Conservation (phyloP, 2,113 vertebrate species). For the Lepidothrix coronata region DNA sequence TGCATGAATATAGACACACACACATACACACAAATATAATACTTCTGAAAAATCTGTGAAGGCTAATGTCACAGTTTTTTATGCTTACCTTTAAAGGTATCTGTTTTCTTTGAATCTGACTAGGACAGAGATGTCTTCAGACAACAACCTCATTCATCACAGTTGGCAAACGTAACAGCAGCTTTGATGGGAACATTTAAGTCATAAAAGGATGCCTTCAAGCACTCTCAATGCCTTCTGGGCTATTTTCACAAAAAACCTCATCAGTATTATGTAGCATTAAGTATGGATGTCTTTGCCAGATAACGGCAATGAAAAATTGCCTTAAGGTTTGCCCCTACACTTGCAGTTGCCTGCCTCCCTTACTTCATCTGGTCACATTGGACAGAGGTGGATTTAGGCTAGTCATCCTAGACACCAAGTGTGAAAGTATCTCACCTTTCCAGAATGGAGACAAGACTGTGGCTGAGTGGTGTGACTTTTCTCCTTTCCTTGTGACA, state of each 20-base stretch:
- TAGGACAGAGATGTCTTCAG: not conserved
- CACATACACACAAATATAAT: not conserved
- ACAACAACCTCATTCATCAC: conserved; percentile 16
- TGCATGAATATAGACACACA: too few relatives aligned
- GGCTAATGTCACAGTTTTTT: not conserved
- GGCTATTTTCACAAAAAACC: not conserved
- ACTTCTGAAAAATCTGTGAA: not conserved
- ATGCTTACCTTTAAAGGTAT: not conserved
- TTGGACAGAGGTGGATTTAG: not conserved
- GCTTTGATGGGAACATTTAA: not conserved
- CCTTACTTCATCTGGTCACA: not conserved
- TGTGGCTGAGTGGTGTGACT: not conserved
- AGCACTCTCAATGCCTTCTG: not conserved
- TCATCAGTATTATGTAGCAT: conserved; percentile 26
- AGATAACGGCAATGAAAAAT: not conserved
- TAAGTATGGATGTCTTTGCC: not conserved
- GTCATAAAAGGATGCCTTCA: not conserved
- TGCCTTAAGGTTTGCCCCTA: not conserved
- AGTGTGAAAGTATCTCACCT: not conserved
- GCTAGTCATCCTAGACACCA: rapidly evolving
- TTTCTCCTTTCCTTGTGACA: not conserved
- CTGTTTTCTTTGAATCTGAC: not conserved
- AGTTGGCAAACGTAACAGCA: not conserved
- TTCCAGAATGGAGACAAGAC: not conserved
- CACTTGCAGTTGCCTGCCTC: not conserved